A percentile compares a stretch with the other conserved stretches of the same genome.
Evolutionary conservation across 2,113 vertebrate species (phyloP).

Genomic region (Syngnathus floridae): DNA sequence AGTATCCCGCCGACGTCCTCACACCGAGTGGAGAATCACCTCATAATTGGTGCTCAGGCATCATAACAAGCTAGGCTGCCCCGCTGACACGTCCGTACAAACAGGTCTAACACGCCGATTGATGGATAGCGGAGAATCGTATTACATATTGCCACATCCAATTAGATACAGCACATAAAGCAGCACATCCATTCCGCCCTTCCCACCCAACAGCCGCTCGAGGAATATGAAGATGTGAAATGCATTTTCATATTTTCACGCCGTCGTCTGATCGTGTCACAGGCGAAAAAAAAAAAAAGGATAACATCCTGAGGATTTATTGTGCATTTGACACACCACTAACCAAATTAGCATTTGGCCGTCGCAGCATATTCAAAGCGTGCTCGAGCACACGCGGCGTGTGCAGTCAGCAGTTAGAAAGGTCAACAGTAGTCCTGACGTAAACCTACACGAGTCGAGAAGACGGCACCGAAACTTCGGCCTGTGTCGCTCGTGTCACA

Average conservation of each 20-base stretch:
- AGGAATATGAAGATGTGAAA: slow-evolving; percentile 67
- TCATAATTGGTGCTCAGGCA: slow-evolving; percentile 77
- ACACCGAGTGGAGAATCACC: slow-evolving; percentile 71
- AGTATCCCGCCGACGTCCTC: slow-evolving; percentile 66
- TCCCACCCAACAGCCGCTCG: slow-evolving; percentile 51
- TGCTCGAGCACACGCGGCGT: slow-evolving; percentile 31
- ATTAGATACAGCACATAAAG: slow-evolving; percentile 77
- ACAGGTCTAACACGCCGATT: slow-evolving; percentile 64
- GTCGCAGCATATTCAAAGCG: slow-evolving; percentile 48
- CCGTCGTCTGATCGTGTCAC: slow-evolving; percentile 43
- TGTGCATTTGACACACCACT: slow-evolving; percentile 68
- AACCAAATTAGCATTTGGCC: slow-evolving; percentile 67
- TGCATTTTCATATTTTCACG: slow-evolving; percentile 58
- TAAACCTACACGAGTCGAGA: neutral
- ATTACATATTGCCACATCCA: slow-evolving; percentile 75
- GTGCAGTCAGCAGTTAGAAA: slow-evolving; percentile 41
- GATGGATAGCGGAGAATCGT: slow-evolving; percentile 69
- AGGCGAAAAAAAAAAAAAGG: slow-evolving; percentile 49
- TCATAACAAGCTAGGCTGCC: slow-evolving; percentile 74
- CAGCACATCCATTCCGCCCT: slow-evolving; percentile 67
- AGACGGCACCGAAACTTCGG: neutral
- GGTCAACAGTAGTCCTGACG: slow-evolving; percentile 42
- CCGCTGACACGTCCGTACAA: slow-evolving; percentile 63
- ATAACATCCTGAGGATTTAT: slow-evolving; percentile 71
- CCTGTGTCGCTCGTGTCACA: neutral